Conservation (phyloP, 2,113 vertebrate species). For the Anoplopoma fimbria region DNA sequence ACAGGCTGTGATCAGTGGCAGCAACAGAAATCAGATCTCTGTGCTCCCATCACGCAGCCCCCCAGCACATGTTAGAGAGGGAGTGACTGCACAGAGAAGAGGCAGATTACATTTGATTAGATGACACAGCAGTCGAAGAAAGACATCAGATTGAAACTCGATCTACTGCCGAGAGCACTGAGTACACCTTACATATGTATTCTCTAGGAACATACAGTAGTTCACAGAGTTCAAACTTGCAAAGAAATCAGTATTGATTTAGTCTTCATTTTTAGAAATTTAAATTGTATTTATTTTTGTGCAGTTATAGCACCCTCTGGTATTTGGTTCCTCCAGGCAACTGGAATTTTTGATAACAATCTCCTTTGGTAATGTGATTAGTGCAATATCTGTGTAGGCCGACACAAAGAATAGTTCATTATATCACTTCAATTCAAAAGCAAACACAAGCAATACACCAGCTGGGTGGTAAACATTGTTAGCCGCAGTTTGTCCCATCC, state of each 20-base stretch:
- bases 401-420: too few species aligned
- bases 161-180: constrained; percentile 11
- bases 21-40: background rate
- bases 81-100: constrained; percentile 12
- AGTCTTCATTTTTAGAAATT: too few species aligned
- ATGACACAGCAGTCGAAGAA: constrained; percentile 15
- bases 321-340: background rate
- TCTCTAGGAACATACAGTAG: background rate
- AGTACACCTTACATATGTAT: constrained; percentile 5
- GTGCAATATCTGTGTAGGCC: too few species aligned
- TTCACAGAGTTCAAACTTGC: background rate
- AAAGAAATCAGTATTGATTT: too few species aligned
- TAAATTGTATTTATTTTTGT: too few species aligned
- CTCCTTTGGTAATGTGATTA: too few species aligned
- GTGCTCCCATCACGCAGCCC: constrained; percentile 5
- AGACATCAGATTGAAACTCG: constrained; percentile 11
- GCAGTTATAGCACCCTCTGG: too few species aligned
- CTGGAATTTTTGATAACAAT: background rate
- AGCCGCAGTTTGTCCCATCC: too few species aligned
- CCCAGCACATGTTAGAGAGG: background rate
- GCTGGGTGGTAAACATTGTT: too few species aligned
- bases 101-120: constrained; percentile 24
- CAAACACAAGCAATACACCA: too few species aligned
- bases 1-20: background rate
- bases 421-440: too few species aligned